Percentiles rank a stretch among this genome's conserved stretches.
Conservation (phyloP, 2,797 vertebrate species). For the Champsocephalus gunnari region DNA sequence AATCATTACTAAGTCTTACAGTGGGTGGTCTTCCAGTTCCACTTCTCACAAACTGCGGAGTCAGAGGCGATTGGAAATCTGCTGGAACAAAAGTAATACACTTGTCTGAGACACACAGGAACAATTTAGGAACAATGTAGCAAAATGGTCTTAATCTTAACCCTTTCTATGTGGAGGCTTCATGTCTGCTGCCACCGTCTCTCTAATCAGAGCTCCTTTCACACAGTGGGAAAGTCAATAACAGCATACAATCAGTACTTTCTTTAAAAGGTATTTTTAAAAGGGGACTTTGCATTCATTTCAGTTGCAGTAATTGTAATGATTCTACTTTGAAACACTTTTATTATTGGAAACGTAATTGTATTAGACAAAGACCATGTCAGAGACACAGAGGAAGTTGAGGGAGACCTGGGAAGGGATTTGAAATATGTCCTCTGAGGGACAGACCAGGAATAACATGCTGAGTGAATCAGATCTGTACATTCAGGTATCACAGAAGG, state of each 20-base stretch:
- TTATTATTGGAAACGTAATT: slow-evolving; percentile 79
- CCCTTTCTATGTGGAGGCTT: slow-evolving; percentile 64
- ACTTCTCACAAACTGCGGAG: slow-evolving; percentile 31
- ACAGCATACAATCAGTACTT: slow-evolving; percentile 88
- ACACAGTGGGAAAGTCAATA: slow-evolving; percentile 91
- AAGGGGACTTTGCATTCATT: slow-evolving; percentile 89
- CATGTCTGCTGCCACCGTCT: slow-evolving; percentile 57
- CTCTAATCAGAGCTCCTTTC: slow-evolving; percentile 88
- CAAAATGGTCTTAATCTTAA: slow-evolving; percentile 79
- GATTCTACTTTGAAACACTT: slow-evolving; percentile 97
- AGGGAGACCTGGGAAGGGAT: slow-evolving; percentile 89
- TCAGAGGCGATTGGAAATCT: slow-evolving; percentile 65
- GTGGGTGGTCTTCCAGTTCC: slow-evolving; percentile 41
- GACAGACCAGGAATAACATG: slow-evolving; percentile 83
- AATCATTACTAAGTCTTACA: slow-evolving; percentile 49
- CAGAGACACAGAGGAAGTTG: slow-evolving; percentile 90
- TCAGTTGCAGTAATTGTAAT: slow-evolving; percentile 93
- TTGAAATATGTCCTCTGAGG: slow-evolving; percentile 87
- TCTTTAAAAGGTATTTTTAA: slow-evolving; percentile 75
- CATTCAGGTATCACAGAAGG: slow-evolving; percentile 70
- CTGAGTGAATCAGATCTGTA: slow-evolving; percentile 63
- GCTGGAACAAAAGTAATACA: slow-evolving; percentile 62
- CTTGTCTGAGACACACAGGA: slow-evolving; percentile 60
- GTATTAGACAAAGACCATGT: slow-evolving; percentile 95
- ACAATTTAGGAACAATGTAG: slow-evolving; percentile 72